phyloP scores from a whole-genome alignment of 2,888 invertebrate species.

The Bursaphelenchus okinawaensis region DNA sequence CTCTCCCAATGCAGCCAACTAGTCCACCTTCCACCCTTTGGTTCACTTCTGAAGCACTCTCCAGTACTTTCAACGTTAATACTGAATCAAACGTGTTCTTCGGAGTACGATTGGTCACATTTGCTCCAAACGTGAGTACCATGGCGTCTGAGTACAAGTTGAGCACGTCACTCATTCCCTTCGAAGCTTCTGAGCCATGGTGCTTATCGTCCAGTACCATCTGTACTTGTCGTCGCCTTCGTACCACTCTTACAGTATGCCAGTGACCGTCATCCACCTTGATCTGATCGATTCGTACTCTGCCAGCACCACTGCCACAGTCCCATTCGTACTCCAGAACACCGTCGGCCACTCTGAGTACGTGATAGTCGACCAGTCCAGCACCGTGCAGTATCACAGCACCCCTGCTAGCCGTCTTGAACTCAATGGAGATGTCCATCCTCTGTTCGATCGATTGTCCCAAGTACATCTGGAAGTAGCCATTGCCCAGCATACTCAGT shows the following conservation, averaged over 20 bases:
- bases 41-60: slow-evolving; percentile 69
- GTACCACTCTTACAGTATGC: slow-evolving; percentile 74
- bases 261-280: slow-evolving; percentile 72
- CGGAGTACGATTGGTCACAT: slow-evolving; percentile 16
- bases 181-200: slow-evolving; percentile 65
- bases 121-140: slow-evolving; percentile 33
- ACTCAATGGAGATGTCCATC: slow-evolving; percentile 71
- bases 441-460: slow-evolving; percentile 69
- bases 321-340: slow-evolving; percentile 83
- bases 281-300: slow-evolving; percentile 58
- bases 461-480: slow-evolving; percentile 72
- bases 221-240: slow-evolving; percentile 64
- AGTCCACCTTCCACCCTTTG: slow-evolving; percentile 77
- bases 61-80: slow-evolving; percentile 14
- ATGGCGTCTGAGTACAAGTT: slow-evolving; percentile 68
- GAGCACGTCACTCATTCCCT: slow-evolving; percentile 70
- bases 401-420: slow-evolving; percentile 76
- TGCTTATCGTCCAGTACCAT: slow-evolving; percentile 58
- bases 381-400: slow-evolving; percentile 79
- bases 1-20: slow-evolving; percentile 82
- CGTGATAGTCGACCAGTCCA: slow-evolving; percentile 81
- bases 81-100: slow-evolving; percentile 1
- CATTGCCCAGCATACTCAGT: slow-evolving; percentile 74
- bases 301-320: slow-evolving; percentile 81
- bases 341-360: slow-evolving; percentile 72